Conservation (phyloP, 2,888 invertebrate genomes). For the Caenorhabditis panamensis region DNA sequence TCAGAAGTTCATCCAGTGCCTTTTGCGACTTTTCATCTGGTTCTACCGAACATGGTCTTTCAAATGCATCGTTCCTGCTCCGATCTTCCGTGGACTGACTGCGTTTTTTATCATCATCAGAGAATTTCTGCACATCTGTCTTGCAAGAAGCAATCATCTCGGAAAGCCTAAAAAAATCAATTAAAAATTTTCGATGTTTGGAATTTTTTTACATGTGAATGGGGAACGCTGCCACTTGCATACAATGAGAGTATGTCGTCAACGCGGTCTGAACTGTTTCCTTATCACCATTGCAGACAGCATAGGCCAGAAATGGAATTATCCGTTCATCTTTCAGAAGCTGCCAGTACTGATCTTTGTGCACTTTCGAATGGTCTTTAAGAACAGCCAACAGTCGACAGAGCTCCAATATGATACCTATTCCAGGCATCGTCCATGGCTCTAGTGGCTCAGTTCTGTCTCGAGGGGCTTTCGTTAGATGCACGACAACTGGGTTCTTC, state of each 20-base stretch:
- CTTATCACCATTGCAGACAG: slow-evolving; percentile 80
- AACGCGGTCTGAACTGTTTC: slow-evolving; percentile 81
- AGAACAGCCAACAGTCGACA: slow-evolving; percentile 73
- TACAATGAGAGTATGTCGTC: slow-evolving; percentile 80
- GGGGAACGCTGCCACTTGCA: slow-evolving; percentile 81
- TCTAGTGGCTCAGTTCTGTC: slow-evolving; percentile 65
- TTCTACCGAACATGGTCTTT: slow-evolving; percentile 10
- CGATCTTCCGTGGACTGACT: neutral
- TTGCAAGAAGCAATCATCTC: slow-evolving; percentile 72
- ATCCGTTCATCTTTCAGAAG: slow-evolving; percentile 81
- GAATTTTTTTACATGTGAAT: slow-evolving; percentile 75
- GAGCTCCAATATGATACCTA: slow-evolving; percentile 75
- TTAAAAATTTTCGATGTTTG: too few relatives aligned
- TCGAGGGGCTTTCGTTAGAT: slow-evolving; percentile 64
- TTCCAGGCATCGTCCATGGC: slow-evolving; percentile 75
- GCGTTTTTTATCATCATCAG: slow-evolving; percentile 8
- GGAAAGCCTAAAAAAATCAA: slow-evolving; percentile 61
- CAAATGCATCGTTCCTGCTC: neutral
- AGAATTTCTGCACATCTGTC: slow-evolving; percentile 15
- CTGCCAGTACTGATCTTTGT: slow-evolving; percentile 80
- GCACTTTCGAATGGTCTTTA: slow-evolving; percentile 78
- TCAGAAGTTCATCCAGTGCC: slow-evolving; percentile 57
- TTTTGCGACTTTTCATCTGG: slow-evolving; percentile 40
- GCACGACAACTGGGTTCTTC: slow-evolving; percentile 68
- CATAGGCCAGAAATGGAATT: slow-evolving; percentile 82